These are phyloP conservation scores for Dreissena polymorpha DNA, from an alignment of 1,140 invertebrate genomes.

Conservation along the genomic window DNA sequence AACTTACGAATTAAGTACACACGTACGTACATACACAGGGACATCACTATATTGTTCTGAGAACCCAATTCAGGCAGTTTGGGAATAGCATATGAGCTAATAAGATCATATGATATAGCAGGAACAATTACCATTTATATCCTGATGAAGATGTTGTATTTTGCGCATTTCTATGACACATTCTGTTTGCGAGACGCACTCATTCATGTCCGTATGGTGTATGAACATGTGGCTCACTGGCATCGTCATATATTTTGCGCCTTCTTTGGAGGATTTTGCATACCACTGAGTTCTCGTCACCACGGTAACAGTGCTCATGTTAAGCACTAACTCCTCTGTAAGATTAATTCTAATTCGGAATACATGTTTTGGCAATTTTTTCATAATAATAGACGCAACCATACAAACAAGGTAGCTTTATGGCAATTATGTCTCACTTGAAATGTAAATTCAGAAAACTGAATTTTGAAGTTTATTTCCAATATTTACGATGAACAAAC, in stretches of 20 bases:
- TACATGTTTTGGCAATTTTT: not conserved
- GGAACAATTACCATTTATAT: not conserved
- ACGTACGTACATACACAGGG: too few relatives aligned
- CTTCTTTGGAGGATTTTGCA: not conserved
- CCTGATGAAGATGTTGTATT: not conserved
- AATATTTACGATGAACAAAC: not conserved
- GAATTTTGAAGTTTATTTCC: not conserved
- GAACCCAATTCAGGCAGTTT: not conserved
- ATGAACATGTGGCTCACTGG: not conserved
- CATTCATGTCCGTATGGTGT: not conserved
- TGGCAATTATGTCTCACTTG: not conserved
- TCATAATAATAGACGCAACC: not conserved
- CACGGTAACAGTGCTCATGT: not conserved
- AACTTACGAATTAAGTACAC: too few relatives aligned
- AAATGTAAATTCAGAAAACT: not conserved
- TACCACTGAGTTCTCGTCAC: not conserved
- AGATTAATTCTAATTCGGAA: not conserved
- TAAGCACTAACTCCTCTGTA: not conserved
- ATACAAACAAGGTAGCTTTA: not conserved
- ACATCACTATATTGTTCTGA: not conserved
- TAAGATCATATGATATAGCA: conserved; percentile 2
- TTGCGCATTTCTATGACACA: not conserved
- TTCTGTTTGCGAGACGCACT: not conserved
- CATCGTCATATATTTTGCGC: not conserved
- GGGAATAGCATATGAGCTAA: not conserved